phyloP scores from a whole-genome alignment of 2,113 vertebrate species.

The Phodopus roborovskii region DNA sequence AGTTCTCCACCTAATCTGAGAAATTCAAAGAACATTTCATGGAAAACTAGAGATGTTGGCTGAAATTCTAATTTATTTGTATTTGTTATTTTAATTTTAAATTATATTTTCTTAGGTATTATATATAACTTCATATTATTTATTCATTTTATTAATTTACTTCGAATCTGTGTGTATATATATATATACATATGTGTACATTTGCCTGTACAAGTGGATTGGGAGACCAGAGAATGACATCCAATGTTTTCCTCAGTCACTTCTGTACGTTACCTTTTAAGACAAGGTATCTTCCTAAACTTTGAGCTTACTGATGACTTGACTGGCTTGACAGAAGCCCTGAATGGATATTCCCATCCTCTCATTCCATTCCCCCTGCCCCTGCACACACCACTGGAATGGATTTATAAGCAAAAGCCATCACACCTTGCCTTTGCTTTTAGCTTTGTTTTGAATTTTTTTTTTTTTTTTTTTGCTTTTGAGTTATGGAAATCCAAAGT shows the following conservation, averaged over 20 bases:
- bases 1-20: not conserved
- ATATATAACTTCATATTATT: not conserved
- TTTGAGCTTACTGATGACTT: not conserved
- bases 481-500: not conserved
- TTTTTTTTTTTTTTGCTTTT: not conserved
- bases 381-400: not conserved
- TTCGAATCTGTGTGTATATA: not conserved
- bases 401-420: not conserved
- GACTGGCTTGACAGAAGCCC: not conserved
- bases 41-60: not conserved
- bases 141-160: not conserved
- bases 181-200: not conserved
- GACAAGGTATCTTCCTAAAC: not conserved
- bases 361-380: too few relatives aligned
- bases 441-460: not conserved
- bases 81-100: not conserved
- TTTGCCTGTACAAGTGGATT: not conserved
- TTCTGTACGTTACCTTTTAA: not conserved
- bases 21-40: not conserved
- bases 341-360: not conserved
- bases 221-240: not conserved
- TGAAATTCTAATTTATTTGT: not conserved
- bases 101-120: not conserved
- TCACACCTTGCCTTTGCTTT: too few relatives aligned
- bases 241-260: not conserved